Base-by-base conservation (phyloP, 2,797 vertebrate genomes). In the Prunella strophiata region DNA sequence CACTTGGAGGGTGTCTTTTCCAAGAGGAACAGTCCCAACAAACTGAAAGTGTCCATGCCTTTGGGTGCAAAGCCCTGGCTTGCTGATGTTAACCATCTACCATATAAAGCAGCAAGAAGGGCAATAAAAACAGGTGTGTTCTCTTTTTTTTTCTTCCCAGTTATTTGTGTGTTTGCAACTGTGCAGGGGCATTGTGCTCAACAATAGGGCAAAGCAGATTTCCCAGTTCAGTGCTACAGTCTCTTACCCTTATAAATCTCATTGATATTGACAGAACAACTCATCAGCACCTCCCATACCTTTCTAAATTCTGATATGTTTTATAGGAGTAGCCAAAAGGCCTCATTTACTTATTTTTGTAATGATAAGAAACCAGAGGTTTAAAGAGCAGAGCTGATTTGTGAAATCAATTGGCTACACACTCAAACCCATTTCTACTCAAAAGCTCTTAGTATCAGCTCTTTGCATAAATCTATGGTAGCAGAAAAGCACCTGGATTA, bases 21-120 rank as follows among this genome's bases (percentile, higher is more conserved):
- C 72, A 98, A 98, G 84, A 98, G 99, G 73, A 99, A 98, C 25
- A 99, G 98, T 94, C 98, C 99, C n/a, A 99, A 99, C 96, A 98
- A 97, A 91, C 97, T 99, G 87, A 98, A 97, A 75, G 97, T 99
- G 65, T 98, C 98, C 2, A 98, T 99, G 98, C 79, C 98, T 52
- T 96, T 99, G 13, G 98, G 98, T 54, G 98, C 98, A 1, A 98
- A 98, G 61, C 99, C 99, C 1, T 99, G 99, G 99, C 58, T 98
- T 5, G 96, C 98, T 45, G 94, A 98, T 82, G 43, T 98, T 76
- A 96, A 97, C 12, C 97, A 98, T 40, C 85, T 84, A 13, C 97
- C 98, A 16, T 99, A 98, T 45, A 96, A 98, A 40, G 99, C 99
- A 29, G 99, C 98, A 61, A 98, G 94, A 91, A 98, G 79, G 77